Base-by-base conservation (phyloP, 2,888 invertebrate species). In the Scaptomyza polygonia region DNA sequence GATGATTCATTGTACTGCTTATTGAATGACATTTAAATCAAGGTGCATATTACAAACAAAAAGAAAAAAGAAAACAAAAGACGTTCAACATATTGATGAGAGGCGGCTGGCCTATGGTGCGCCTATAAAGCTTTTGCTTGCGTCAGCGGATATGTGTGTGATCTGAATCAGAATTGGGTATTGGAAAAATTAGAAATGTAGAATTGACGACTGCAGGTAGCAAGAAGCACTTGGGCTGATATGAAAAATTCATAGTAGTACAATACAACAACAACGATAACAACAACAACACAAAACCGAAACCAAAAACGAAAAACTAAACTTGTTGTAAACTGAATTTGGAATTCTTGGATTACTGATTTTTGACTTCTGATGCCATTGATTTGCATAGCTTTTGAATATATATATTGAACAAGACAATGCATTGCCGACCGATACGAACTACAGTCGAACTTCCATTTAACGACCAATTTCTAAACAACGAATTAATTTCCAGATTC, bases 371-470 rank as follows among this genome's bases (percentile, higher is more conserved):
- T 69, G 74, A 74, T 74, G 72, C 58, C 72, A 78, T 62, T 43
- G 62, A 82, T 82, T 82, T 82, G 77, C 82, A 82, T 82, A 79
- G 70, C 72, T 75, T 77, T 79, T 82, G 85, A 82, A 85, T 79
- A 72, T 57, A 78, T 75, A 25, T 5, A n/a, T n/a, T n/a, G n/a
- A 58, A 18, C 29, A 43, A 45, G 47, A 63, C 69, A 57, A 72
- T 63, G 61, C 44, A 49, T 48, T 45, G 36, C 25, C 25, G 14
- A 25, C 18, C 1, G n/a, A 9, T 5, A 40, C 27, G 8, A 9
- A 42, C 40, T 42, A 30, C 9, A 11, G 25, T 25, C 25, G 5
- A 4, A 25, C 25, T 3, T 25, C 25, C 25, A 5, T 25, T 5
- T 5, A 25, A 25, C 25, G 25, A 25, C 1, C 1, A 3, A 2